Percentiles rank a stretch among this genome's conserved stretches.
These are phyloP conservation scores for Alligator mississippiensis DNA, from an alignment of 2,113 vertebrate genomes.

Conservation along the genomic window DNA sequence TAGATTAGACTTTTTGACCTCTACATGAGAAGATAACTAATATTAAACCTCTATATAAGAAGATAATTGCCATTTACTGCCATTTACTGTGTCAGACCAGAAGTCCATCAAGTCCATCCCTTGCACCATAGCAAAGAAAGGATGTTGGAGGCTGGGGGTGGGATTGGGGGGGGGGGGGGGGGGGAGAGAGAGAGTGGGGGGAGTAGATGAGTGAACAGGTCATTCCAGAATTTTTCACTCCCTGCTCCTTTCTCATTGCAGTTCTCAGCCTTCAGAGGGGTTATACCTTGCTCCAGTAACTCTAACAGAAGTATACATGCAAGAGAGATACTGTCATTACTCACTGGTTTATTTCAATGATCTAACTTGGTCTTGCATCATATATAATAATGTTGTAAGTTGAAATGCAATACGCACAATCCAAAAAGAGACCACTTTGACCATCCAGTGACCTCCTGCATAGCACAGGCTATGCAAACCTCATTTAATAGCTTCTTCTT, in stretches of 20 bases:
- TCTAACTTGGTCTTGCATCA: not conserved
- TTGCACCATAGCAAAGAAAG: too few species aligned
- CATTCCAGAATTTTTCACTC: too few species aligned
- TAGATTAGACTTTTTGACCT: not conserved
- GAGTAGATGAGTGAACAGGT: too few species aligned
- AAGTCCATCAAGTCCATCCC: too few species aligned
- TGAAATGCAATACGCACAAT: not conserved
- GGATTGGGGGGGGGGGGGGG: too few species aligned
- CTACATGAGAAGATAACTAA: not conserved
- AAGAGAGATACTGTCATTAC: not conserved
- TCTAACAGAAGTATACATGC: not conserved
- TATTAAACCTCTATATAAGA: not conserved
- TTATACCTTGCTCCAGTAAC: not conserved
- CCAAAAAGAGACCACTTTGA: not conserved
- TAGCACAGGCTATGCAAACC: not conserved
- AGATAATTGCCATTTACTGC: too few species aligned
- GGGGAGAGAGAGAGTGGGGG: too few species aligned
- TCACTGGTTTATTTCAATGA: not conserved
- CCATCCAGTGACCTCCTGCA: not conserved
- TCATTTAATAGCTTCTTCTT: accelerated
- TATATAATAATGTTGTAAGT: accelerated
- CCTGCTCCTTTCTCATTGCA: too few species aligned
- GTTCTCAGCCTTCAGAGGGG: too few species aligned
- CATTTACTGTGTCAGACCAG: too few species aligned
- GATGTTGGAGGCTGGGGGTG: too few species aligned